A percentile compares a stretch with the other conserved stretches of the same genome.
Evolutionary conservation across 2,888 invertebrate genomes (phyloP).

Genomic region (Hedya salicella): DNA sequence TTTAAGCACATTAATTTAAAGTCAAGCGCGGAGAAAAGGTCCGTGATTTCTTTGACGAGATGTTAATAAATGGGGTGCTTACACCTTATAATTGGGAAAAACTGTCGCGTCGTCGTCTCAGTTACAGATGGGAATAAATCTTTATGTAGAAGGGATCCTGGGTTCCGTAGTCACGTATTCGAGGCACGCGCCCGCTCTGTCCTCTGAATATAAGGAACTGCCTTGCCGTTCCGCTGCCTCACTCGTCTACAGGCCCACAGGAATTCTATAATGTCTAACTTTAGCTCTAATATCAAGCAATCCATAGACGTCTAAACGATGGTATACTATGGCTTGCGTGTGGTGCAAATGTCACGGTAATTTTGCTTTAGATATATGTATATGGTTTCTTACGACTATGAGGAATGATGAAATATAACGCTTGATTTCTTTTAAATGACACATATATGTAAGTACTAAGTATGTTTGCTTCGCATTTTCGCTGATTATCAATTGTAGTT

Average conservation of each 20-base stretch:
- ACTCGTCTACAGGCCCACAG: conserved; percentile 21
- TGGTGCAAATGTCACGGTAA: too few relatives aligned
- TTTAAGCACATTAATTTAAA: conserved; percentile 41
- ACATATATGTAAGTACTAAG: too few relatives aligned
- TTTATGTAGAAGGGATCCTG: conserved; percentile 76
- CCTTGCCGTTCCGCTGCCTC: conserved; percentile 13
- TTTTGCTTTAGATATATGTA: too few relatives aligned
- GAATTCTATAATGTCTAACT: conserved; percentile 6
- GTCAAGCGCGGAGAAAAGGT: conserved; percentile 50
- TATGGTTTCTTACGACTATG: too few relatives aligned
- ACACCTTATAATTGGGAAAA: conserved; percentile 83
- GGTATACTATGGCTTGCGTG: too few relatives aligned
- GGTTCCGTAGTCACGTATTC: conserved; percentile 72
- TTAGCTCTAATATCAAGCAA: conserved; percentile 1
- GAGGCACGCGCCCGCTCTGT: conserved; percentile 76
- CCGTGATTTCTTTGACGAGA: conserved; percentile 79
- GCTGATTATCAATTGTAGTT: too few relatives aligned
- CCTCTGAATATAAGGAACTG: conserved; percentile 79
- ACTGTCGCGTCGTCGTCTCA: conserved; percentile 82
- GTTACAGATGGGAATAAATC: conserved; percentile 84
- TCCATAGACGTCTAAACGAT: too few relatives aligned
- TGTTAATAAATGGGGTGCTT: conserved; percentile 82
- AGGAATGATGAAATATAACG: too few relatives aligned
- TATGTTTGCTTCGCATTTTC: too few relatives aligned
- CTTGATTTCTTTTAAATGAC: too few relatives aligned